Evolutionary conservation across 2,888 invertebrate genomes (phyloP), one percentile per base, ranked within the genome.

Genomic region (Catocala fraxini): DNA sequence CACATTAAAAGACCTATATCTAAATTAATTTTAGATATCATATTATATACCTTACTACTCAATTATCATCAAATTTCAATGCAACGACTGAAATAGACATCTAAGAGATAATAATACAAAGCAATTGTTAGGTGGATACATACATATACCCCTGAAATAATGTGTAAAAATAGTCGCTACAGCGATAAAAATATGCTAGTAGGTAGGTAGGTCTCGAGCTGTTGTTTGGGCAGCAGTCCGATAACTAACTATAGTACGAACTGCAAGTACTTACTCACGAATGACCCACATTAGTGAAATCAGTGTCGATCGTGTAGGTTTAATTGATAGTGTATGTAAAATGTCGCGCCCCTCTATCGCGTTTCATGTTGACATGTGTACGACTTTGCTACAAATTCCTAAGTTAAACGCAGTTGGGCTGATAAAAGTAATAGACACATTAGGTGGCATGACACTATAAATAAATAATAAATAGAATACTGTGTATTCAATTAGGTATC

Each of bases 161-260:
- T 82, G 81, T 78, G 51, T 89, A 89, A 82, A 89, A 89, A 89
- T 89, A 89, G 89, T 77, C 82, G 86, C 87, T 87, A 85, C 82
- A 80, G 85, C 80, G 85, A 85, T 88, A 88, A 88, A 89, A 87
- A 88, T 83, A 46, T 46, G 49, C 51, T 58, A 80, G 81, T 82
- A 81, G 75, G 74, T 80, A 72, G 61, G 74, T 80, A 72, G 61
- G 61, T 70, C 73, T 63, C 54, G 66, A 68, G 68, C 68, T 65
- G 68, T 66, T 73, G 65, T 73, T 73, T 70, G 73, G 68, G 66
- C 71, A 68, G 64, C 67, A 66, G 63, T 46, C 66, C 65, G 72
- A 60, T 63, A 63, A 55, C 71, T 76, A 75, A 69, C 62, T 67
- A 63, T 68, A 71, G 65, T 73, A 48, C 59, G 51, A 59, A 56